Conservation (phyloP, 2,797 vertebrate genomes). For the Sphaeramia orbicularis region DNA sequence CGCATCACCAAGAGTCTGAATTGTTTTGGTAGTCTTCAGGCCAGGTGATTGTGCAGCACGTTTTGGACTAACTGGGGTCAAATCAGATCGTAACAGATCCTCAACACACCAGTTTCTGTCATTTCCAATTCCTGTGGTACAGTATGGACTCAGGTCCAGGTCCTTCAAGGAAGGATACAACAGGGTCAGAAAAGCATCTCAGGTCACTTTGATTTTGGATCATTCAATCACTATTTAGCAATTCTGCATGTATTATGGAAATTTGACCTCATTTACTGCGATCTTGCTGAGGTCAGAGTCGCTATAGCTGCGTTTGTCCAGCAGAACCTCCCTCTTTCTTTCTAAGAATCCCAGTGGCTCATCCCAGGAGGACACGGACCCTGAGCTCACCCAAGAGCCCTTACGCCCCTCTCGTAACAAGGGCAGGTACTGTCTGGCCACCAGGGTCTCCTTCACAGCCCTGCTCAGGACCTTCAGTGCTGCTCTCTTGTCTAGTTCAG, state of each 20-base stretch:
- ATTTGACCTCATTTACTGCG: conserved; percentile 53
- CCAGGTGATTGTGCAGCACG: conserved; percentile 22
- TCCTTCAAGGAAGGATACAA: conserved; percentile 67
- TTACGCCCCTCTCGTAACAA: conserved; percentile 64
- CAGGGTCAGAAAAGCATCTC: conserved; percentile 9
- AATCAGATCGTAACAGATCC: conserved; percentile 53
- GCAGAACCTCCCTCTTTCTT: conserved; percentile 77
- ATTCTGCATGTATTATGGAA: not conserved
- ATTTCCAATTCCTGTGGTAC: conserved; percentile 45
- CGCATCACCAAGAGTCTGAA: conserved; percentile 11
- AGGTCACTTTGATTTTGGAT: not conserved
- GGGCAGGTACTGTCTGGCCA: conserved; percentile 76
- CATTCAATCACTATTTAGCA: not conserved
- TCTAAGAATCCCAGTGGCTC: conserved; percentile 80
- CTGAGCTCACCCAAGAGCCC: conserved; percentile 41
- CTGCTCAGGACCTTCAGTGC: conserved; percentile 67
- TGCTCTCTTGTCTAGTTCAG: conserved; percentile 81
- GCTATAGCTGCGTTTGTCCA: conserved; percentile 85
- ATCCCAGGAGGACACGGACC: conserved; percentile 81
- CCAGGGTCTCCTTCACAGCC: conserved; percentile 80
- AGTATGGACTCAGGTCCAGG: conserved; percentile 62
- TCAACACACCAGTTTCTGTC: conserved; percentile 56
- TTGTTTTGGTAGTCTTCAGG: conserved; percentile 35
- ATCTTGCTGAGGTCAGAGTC: conserved; percentile 86
- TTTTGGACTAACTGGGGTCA: conserved; percentile 50